Evolutionary conservation across 1,140 invertebrate genomes (phyloP).

Genomic region (Papilio machaon): DNA sequence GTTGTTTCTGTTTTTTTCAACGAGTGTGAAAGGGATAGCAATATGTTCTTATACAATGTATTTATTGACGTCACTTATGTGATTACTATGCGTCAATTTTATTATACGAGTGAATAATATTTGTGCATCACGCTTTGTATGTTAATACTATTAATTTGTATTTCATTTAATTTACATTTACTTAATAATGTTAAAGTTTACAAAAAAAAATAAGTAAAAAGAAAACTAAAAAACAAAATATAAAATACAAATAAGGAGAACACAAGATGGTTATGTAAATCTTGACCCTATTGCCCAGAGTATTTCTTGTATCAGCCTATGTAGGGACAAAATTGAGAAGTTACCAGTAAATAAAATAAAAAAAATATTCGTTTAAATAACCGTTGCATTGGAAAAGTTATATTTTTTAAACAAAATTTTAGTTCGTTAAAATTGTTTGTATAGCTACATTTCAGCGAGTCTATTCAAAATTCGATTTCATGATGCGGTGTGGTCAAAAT

Average conservation of each 20-base stretch:
- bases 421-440: background rate
- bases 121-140: background rate
- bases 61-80: background rate
- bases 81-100: background rate
- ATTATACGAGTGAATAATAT: background rate
- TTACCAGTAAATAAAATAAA: background rate
- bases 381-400: background rate
- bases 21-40: background rate
- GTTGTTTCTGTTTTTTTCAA: background rate
- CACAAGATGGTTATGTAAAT: constrained; percentile 4
- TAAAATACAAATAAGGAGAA: background rate
- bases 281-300: background rate
- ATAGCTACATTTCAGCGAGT: constrained; percentile 26
- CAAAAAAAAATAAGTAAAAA: background rate
- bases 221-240: background rate
- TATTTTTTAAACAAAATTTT: constrained; percentile 9
- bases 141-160: background rate
- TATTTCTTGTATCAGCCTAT: background rate
- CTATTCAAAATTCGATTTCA: constrained; percentile 26
- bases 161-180: background rate
- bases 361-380: background rate
- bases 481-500: background rate
- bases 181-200: background rate
- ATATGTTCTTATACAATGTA: background rate
- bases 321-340: background rate